Conservation (phyloP, 2,113 vertebrate species). For the Eublepharis macularius region DNA sequence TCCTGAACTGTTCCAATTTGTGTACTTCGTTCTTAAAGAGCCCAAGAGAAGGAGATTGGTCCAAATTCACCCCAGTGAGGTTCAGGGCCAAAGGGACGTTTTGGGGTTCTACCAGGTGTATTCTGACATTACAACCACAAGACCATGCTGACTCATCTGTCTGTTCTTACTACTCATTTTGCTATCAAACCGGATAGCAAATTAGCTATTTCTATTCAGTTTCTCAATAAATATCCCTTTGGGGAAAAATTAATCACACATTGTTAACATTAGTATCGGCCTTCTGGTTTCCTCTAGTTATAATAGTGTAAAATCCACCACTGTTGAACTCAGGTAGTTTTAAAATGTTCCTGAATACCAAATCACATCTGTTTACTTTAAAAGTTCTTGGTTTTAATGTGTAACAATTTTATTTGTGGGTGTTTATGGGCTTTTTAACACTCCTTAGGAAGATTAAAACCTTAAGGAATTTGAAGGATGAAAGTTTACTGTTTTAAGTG, state of each 20-base stretch:
- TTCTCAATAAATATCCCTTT: neutral
- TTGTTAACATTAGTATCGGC: neutral
- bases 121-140: too few species aligned
- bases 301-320: neutral
- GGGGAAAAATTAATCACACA: neutral
- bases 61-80: too few species aligned
- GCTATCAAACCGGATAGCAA: neutral
- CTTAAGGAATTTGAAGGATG: conserved; percentile 25
- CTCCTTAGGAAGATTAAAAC: conserved; percentile 37
- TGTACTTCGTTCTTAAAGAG: too few species aligned
- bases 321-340: conserved; percentile 15
- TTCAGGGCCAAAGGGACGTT: too few species aligned
- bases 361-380: neutral
- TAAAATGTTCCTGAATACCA: conserved; percentile 16
- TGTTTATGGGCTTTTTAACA: neutral
- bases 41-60: too few species aligned
- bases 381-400: neutral
- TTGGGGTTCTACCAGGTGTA: too few species aligned
- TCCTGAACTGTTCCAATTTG: too few species aligned
- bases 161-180: neutral
- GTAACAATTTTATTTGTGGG: conserved; percentile 1
- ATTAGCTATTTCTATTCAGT: neutral
- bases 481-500: conserved; percentile 1
- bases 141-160: too few species aligned
- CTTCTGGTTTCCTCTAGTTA: neutral